Conservation (phyloP, 2,888 invertebrate species). For the Phania funesta region DNA sequence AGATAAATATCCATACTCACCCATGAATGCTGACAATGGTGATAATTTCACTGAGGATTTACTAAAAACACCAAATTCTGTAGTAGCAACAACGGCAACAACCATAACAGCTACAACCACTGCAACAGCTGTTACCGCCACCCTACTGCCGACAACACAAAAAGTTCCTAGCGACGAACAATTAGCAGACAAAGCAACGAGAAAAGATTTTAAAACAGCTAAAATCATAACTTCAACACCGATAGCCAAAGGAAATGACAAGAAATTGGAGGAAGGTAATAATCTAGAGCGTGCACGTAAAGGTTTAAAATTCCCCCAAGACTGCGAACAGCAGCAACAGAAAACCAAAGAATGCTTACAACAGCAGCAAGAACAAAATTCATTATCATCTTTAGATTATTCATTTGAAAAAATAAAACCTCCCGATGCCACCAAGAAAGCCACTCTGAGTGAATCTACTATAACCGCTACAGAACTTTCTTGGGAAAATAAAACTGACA, state of each 20-base stretch:
- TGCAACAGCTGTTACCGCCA: conserved; percentile 19
- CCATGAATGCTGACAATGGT: conserved; percentile 42
- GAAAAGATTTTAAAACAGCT: conserved; percentile 49
- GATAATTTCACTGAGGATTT: conserved; percentile 70
- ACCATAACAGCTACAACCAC: conserved; percentile 19
- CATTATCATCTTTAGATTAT: conserved; percentile 37
- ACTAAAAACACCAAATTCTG: conserved; percentile 75
- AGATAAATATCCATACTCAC: conserved; percentile 72
- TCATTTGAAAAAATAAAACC: conserved; percentile 46
- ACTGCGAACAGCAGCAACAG: conserved; percentile 33
- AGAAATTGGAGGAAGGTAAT: conserved; percentile 39
- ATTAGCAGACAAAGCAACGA: conserved; percentile 42
- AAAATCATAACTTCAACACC: conserved; percentile 76
- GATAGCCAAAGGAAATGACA: conserved; percentile 66
- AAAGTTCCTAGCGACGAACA: conserved; percentile 55
- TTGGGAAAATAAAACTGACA: conserved; percentile 37
- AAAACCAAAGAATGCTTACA: conserved; percentile 53
- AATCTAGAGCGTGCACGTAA: conserved; percentile 64
- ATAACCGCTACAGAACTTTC: conserved; percentile 50
- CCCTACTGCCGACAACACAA: conserved; percentile 46
- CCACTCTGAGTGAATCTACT: conserved; percentile 38
- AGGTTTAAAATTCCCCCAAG: conserved; percentile 68
- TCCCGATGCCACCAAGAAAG: conserved; percentile 27
- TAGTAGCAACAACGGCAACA: conserved; percentile 20
- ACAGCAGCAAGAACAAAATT: conserved; percentile 54